Percentiles rank a stretch among this genome's conserved stretches.
These are phyloP conservation scores for Hormaphis cornu DNA, from an alignment of 1,140 invertebrate species.

Conservation along the genomic window DNA sequence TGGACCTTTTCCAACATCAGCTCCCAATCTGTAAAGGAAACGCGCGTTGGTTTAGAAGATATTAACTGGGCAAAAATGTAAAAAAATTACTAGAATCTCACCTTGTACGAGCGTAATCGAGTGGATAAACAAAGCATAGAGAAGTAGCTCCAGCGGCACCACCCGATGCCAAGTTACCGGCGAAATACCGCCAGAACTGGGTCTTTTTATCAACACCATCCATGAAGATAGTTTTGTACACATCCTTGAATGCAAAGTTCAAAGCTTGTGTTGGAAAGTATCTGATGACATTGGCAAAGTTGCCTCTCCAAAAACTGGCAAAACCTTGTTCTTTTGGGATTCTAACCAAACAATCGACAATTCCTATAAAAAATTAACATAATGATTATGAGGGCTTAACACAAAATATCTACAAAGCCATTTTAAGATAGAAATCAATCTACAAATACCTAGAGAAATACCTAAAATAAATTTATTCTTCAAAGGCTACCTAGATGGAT, in stretches of 20 bases:
- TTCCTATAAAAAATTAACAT: slow-evolving; percentile 50
- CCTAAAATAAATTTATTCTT: no score
- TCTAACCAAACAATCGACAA: slow-evolving; percentile 74
- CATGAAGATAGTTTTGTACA: slow-evolving; percentile 75
- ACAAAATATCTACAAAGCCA: neutral
- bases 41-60: neutral
- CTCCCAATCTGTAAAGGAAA: slow-evolving; percentile 53
- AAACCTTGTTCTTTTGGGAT: slow-evolving; percentile 81
- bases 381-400: neutral
- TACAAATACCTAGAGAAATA: no score
- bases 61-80: neutral
- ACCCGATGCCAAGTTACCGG: slow-evolving; percentile 81
- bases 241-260: slow-evolving; percentile 93
- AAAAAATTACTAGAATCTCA: slow-evolving; percentile 39
- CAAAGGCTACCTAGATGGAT: no score
- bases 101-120: slow-evolving; percentile 91
- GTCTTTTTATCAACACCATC: slow-evolving; percentile 77
- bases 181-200: slow-evolving; percentile 78
- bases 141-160: slow-evolving; percentile 90
- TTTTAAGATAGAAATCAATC: neutral
- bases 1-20: slow-evolving; percentile 66
- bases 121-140: slow-evolving; percentile 88
- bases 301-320: slow-evolving; percentile 83
- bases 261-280: slow-evolving; percentile 94
- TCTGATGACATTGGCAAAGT: slow-evolving; percentile 82